phyloP scores from a whole-genome alignment of 2,113 vertebrate genomes.

The Corvus moneduloides region DNA sequence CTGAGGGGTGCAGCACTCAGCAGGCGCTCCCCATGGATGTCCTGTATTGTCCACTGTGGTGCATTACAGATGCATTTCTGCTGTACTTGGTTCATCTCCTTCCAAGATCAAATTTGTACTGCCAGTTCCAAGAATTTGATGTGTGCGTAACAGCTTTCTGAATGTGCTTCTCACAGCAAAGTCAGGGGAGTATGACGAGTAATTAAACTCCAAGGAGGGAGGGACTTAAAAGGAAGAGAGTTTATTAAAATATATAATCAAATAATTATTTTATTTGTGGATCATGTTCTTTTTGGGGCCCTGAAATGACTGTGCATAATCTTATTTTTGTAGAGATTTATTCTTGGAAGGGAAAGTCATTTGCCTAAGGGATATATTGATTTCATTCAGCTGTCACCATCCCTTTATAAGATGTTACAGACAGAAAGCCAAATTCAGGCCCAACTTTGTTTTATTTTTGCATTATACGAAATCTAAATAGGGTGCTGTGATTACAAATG shows the following conservation, averaged over 20 bases:
- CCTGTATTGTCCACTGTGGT: fast-evolving
- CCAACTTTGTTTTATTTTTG: not conserved
- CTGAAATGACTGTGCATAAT: not conserved
- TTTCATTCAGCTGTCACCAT: constrained; percentile 35
- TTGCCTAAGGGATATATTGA: constrained; percentile 31
- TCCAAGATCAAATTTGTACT: not conserved
- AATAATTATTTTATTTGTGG: constrained; percentile 7
- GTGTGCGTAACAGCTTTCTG: not conserved
- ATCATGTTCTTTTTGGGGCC: not conserved
- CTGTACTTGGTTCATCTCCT: not conserved
- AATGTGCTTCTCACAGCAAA: not conserved
- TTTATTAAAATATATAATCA: constrained; percentile 29
- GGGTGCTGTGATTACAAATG: not conserved
- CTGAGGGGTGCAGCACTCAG: not conserved
- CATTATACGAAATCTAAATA: not conserved
- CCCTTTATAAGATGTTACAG: not conserved
- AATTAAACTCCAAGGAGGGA: not conserved
- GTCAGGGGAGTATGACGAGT: not conserved
- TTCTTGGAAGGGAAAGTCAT: constrained; percentile 29
- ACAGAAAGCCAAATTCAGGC: not conserved
- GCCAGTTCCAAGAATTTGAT: not conserved
- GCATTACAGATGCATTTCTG: not conserved
- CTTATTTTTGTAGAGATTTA: constrained; percentile 36
- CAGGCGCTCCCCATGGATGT: fast-evolving
- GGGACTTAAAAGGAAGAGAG: not conserved